Evolutionary conservation across 2,113 vertebrate genomes (phyloP), one percentile per base, ranked within the genome.

Genomic region (Crotalus horridus): DNA sequence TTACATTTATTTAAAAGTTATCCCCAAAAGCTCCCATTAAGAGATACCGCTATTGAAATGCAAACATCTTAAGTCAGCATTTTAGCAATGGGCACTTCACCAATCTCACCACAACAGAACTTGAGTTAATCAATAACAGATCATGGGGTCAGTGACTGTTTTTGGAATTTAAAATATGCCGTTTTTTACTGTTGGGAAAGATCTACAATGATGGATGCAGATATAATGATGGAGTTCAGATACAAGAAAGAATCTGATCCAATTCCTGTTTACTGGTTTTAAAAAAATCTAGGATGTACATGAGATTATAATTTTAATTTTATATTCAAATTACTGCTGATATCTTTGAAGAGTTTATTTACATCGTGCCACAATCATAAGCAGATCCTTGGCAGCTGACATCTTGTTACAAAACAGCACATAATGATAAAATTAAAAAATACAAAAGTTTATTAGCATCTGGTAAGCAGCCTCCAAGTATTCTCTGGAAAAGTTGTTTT

Each of bases 51-150:
- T 93, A 95, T 20, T 96, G 95, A 97, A 92, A 96, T 95, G 93
- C 95, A 97, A 97, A 96, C 92, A 96, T 96, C 94, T 94, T 64
- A 97, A 96, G 96, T 97, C 97, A 97, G 96, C 96, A 94, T 96
- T 97, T 96, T 96, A 94, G 94, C 85, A 94, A 39, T 95, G 95
- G 93, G 93, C 90, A 96, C 95, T 97, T 94, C 93, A 95, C 95
- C 95, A 94, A 91, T 93, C 87, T 97, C 94, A 96, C 94, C 93
- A 96, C 96, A 97, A 94, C 93, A 95, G 96, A 95, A 92, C 92
- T 95, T 92, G 91, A 95, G 94, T 97, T 97, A 97, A 97, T 97
- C 90, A 96, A 39, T 97, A 97, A 97, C 96, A 97, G 94, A 96
- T 85, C 88, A 91, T 91, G 93, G 51, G 92, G 89, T 96, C 92